Evolutionary conservation across 2,888 invertebrate genomes (phyloP), one percentile per base, ranked within the genome.

Genomic region (Phaedon cochleariae): DNA sequence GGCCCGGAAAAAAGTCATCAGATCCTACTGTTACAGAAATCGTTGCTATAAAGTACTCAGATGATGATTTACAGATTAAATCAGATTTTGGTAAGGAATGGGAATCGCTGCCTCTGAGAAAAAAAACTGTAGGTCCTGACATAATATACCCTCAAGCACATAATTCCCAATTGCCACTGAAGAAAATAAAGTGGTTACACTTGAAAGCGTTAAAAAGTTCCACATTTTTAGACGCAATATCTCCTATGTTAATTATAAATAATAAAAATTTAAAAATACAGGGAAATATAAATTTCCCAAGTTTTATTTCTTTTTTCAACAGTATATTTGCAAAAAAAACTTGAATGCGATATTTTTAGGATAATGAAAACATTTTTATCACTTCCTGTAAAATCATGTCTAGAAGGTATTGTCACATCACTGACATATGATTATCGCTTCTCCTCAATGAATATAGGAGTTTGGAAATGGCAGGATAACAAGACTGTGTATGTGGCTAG

Each of bases 91-190:
- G 46, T 9, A 41, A 57, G 45, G 20, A 57, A 45, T 58, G 58
- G 58, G 58, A 46, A n/a, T 46, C 58, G n/a, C 26, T 46, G n/a
- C 46, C 29, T 58, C 29, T 58, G 6, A 46, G 26, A 46, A 58
- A n/a, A 58, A 58, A 46, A 46, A 45, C 26, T 46, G 18, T 58
- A 48, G 22, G 4, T 58, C 22, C 46, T 58, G 29, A 46, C 17
- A n/a, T 58, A 58, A 18, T 58, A 58, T 58, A 58, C 58, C 46
- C 58, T 26, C 26, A 58, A 46, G 58, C 58, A 22, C 46, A 58
- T 58, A 46, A 20, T 45, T 58, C 58, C 46, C 58, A 58, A 46
- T 46, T 58, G 46, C 58, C 58, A 45, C 46, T 58, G 20, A 58
- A 58, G 58, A 58, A 58, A 58, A 57, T 7, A 46, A 58, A 58